phyloP scores from a whole-genome alignment of 2,113 vertebrate genomes.

The Jacana jacana region DNA sequence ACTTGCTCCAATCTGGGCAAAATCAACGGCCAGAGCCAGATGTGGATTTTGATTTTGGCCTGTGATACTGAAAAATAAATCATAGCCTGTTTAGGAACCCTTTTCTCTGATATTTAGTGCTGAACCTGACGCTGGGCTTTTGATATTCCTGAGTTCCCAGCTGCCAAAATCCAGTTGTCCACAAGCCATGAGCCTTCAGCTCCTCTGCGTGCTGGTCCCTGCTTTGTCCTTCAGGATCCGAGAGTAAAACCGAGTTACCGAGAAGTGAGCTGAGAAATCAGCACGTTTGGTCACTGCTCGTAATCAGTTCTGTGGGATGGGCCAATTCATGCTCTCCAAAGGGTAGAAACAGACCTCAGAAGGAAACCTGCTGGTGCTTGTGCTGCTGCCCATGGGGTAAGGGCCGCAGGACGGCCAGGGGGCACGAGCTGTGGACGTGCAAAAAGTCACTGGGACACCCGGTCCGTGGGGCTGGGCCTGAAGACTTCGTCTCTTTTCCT shows the following conservation, averaged over 20 bases:
- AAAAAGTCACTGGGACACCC: not conserved
- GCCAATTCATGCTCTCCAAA: not conserved
- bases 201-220: not conserved
- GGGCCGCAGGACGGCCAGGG: not conserved
- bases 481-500: not conserved
- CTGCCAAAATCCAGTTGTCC: not conserved
- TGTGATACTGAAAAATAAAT: not conserved
- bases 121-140: not conserved
- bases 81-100: not conserved
- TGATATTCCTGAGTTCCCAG: not conserved
- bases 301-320: not conserved
- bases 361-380: not conserved
- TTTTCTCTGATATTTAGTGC: not conserved
- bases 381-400: not conserved
- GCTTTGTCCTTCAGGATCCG: not conserved
- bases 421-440: not conserved
- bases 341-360: not conserved
- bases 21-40: accelerated
- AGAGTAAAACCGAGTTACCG: not conserved
- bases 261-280: not conserved
- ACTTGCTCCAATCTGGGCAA: not conserved
- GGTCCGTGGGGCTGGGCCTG: not conserved
- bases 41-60: not conserved
- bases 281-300: not conserved
- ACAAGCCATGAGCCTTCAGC: not conserved